phyloP scores from a whole-genome alignment of 2,888 invertebrate genomes.

The Strigamia crassipes region DNA sequence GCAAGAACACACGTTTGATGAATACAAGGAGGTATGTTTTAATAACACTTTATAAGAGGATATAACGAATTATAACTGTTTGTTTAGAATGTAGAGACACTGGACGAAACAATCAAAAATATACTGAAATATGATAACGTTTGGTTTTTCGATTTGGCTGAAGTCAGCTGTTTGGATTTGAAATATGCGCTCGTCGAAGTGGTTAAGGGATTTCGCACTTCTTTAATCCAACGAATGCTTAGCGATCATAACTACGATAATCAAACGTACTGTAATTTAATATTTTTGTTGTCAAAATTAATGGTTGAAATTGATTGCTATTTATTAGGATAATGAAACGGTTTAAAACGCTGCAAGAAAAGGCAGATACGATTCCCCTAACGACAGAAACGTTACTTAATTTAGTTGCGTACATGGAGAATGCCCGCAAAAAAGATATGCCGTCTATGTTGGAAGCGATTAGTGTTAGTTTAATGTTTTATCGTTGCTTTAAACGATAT shows the following conservation, averaged over 20 bases:
- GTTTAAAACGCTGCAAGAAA: constrained; percentile 72
- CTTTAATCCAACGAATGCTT: not conserved
- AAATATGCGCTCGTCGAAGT: constrained; percentile 59
- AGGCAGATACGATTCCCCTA: constrained; percentile 73
- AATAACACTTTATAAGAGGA: not conserved
- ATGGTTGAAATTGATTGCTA: not conserved
- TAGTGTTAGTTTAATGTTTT: constrained; percentile 65
- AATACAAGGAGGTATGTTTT: constrained; percentile 57
- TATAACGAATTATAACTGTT: not conserved
- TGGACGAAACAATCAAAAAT: not conserved
- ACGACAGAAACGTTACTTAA: constrained; percentile 81
- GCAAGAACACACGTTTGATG: constrained; percentile 58
- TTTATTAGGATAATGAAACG: constrained; percentile 64
- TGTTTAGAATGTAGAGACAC: constrained; percentile 1
- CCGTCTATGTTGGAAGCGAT: constrained; percentile 73
- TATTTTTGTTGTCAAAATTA: not conserved
- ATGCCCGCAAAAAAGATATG: constrained; percentile 74
- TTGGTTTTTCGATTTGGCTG: constrained; percentile 51
- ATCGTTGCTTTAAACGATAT: constrained; percentile 62
- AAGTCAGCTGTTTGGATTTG: constrained; percentile 57
- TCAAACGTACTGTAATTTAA: not conserved
- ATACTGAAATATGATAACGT: constrained; percentile 38
- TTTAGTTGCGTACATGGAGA: constrained; percentile 78
- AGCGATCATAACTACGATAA: constrained; percentile 13
- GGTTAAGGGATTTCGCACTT: constrained; percentile 53